Evolutionary conservation across 2,888 invertebrate species (phyloP), one percentile per base, ranked within the genome.

Genomic region (Nomada flava): DNA sequence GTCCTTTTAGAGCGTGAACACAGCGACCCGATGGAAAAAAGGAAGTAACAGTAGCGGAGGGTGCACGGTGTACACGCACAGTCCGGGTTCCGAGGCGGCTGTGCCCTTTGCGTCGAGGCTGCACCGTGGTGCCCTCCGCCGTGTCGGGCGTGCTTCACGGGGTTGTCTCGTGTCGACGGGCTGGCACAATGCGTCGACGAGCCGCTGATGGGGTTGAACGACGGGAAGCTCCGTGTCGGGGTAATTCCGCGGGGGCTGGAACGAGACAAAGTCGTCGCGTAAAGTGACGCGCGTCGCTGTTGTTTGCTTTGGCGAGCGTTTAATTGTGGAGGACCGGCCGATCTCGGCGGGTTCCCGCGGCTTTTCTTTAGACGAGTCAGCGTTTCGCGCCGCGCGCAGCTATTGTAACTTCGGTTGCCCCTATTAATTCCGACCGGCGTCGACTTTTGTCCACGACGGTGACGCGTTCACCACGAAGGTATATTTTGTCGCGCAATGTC

Each of bases 81-180:
- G 64, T 55, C 59, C 70, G 53, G 53, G 50, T 70, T 71, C 44
- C 62, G 67, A 26, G 65, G 53, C 52, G 60, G 55, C 42, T 20
- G 36, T 44, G 26, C 57, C 71, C 20, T 70, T n/a, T 47, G 20
- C 50, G 63, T 59, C 59, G 59, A 29, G 78, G 26, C 87, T 79
- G 89, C 60, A 86, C 60, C 67, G 87, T 89, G 89, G 83, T 84
- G 89, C 89, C 89, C 86, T 85, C 89, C 57, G 11, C 15, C 55
- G 79, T 81, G 18, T 20, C 73, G 47, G 26, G 47, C 26, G 15
- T 13, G 20, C 60, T 50, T 47, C 26, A 26, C 20, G 47, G 64
- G 81, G 55, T 10, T 65, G 65, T 42, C 50, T 74, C 84, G 70
- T 64, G 74, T 65, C 75, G 76, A 67, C 73, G 74, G 36, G 71